Base-by-base conservation (phyloP, 2,888 invertebrate species). In the Acleris emargana region DNA sequence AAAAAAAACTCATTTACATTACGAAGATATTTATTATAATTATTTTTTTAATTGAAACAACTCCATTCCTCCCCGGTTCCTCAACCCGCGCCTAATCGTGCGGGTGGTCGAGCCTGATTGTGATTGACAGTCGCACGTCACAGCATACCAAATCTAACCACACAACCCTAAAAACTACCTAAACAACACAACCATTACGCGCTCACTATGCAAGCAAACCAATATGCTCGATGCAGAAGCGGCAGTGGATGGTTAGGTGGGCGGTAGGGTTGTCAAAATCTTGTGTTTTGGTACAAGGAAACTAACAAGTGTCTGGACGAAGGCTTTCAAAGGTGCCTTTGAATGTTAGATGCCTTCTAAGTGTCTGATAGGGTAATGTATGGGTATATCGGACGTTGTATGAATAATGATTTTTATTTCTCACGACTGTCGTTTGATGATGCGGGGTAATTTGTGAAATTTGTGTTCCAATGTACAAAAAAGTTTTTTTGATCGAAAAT, bases 31-130 rank as follows among this genome's bases (percentile, higher is more conserved):
- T n/a, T n/a, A n/a, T n/a, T n/a, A n/a, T n/a, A n/a, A n/a, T n/a
- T n/a, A n/a, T n/a, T n/a, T 6, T 38, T 13, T 54, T 13, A 22
- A 18, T n/a, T 17, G 22, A 42, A 50, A 7, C 64, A 5, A 49
- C 59, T 64, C 64, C 59, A 55, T 5, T 5, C 54, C 50, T 50
- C 18, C 54, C 64, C 4, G 5, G 20, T 53, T 60, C 54, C 54
- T 53, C 54, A 58, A 50, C 57, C 57, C 61, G 67, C 51, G 64
- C 62, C 61, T 72, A 71, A 71, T 71, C 71, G 67, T 54, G 72
- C 72, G 72, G 71, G 72, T 72, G 72, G 72, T 71, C 72, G 66
- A 49, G 64, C 45, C 55, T 72, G 69, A 72, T 72, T 72, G 71
- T 72, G 72, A 72, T 72, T 72, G 72, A 72, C 72, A 71, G 68